These are phyloP conservation scores for Pelobates fuscus DNA, from an alignment of 2,113 vertebrate genomes.

Conservation along the genomic window DNA sequence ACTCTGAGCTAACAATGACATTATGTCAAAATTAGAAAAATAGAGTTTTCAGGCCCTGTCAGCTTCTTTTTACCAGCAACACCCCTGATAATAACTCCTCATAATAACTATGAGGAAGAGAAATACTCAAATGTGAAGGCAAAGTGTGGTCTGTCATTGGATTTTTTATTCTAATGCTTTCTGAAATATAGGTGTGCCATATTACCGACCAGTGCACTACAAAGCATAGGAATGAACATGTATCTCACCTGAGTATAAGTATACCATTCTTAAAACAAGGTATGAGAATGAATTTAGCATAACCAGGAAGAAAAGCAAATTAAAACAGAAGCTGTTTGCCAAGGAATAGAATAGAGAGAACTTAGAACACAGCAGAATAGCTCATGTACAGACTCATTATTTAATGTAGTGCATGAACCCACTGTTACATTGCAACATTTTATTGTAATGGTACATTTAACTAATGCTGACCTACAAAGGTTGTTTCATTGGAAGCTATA, in stretches of 20 bases:
- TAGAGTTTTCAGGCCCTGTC: no score
- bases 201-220: no score
- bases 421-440: constrained; percentile 45
- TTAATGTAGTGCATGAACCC: constrained; percentile 52
- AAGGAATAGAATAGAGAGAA: not conserved
- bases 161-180: not conserved
- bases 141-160: no score
- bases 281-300: no score
- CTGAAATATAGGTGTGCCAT: not conserved
- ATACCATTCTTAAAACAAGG: not conserved
- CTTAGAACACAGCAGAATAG: constrained; percentile 9
- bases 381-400: constrained; percentile 53
- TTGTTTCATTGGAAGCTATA: constrained; percentile 48
- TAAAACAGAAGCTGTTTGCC: constrained; percentile 2
- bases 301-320: not conserved
- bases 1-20: no score
- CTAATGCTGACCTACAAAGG: constrained; percentile 53
- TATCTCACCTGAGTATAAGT: not conserved
- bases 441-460: constrained; percentile 54
- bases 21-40: no score
- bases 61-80: no score
- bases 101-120: no score
- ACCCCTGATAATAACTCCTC: no score
- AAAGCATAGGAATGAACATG: not conserved
- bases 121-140: no score